Evolutionary conservation across 2,797 vertebrate genomes (phyloP).

Genomic region (Aphelocoma californica): DNA sequence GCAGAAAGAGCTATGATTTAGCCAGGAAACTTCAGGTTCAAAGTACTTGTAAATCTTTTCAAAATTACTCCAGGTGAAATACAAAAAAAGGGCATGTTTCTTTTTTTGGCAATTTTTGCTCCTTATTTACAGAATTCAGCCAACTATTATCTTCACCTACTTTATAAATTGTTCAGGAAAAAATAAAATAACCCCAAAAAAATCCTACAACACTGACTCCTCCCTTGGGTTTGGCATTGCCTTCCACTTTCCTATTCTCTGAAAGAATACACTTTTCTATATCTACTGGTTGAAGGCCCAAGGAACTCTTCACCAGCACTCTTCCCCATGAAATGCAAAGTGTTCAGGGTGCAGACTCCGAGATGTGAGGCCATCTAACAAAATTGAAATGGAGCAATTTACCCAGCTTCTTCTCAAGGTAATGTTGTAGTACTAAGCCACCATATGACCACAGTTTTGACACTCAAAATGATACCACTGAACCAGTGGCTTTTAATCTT

Average conservation of each 20-base stretch:
- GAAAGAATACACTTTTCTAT: neutral
- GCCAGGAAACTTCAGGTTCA: neutral
- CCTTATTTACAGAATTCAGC: neutral
- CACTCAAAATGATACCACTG: neutral
- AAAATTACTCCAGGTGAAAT: neutral
- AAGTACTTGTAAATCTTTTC: neutral
- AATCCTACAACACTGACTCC: rapidly evolving
- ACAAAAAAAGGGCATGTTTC: neutral
- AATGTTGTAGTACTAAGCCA: neutral
- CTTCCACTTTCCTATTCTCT: neutral
- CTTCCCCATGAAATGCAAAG: neutral
- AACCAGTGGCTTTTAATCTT: neutral
- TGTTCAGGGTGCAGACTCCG: neutral
- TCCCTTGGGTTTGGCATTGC: neutral
- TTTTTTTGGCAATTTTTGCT: neutral
- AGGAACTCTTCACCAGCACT: neutral
- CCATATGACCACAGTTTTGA: neutral
- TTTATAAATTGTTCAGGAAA: neutral
- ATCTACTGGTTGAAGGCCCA: neutral
- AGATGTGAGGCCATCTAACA: neutral
- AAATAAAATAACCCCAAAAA: neutral
- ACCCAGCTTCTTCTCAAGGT: neutral
- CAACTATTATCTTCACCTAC: neutral
- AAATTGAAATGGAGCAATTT: neutral
- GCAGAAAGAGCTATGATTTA: neutral